Percentiles rank a stretch among this genome's conserved stretches.
Conservation (phyloP, 2,888 invertebrate species). For the Calameuta idolon region DNA sequence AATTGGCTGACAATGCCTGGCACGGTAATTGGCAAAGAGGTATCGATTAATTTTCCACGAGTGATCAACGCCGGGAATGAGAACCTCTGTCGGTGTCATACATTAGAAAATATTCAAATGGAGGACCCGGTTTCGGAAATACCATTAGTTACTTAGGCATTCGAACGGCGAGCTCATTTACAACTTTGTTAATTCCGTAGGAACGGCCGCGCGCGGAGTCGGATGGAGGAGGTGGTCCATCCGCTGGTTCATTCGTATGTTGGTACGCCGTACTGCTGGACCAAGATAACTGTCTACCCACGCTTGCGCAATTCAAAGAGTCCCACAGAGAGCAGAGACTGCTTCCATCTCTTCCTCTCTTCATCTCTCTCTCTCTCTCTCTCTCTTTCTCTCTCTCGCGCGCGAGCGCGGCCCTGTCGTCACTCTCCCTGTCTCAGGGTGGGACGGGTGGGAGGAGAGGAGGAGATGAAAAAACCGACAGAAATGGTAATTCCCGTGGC, state of each 20-base stretch:
- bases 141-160: conserved; percentile 40
- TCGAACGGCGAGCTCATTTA: conserved; percentile 41
- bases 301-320: conserved; percentile 13
- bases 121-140: conserved; percentile 37
- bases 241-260: not conserved
- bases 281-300: conserved; percentile 7
- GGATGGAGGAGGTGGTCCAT: not conserved
- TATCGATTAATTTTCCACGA: not conserved
- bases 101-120: conserved; percentile 48
- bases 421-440: not conserved
- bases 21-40: not conserved
- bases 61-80: not conserved
- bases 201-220: conserved; percentile 14
- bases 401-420: not conserved
- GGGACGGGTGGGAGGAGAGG: not conserved
- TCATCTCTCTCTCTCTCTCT: too few relatives aligned
- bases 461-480: not conserved
- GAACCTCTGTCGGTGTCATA: conserved; percentile 17
- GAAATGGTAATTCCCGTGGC: conserved; percentile 10
- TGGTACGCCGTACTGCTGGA: conserved; percentile 1
- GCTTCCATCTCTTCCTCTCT: not conserved
- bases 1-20: not conserved
- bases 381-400: not conserved
- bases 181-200: conserved; percentile 48
- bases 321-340: not conserved